Base-by-base conservation (phyloP, 2,797 vertebrate genomes). In the Echeneis naucrates region DNA sequence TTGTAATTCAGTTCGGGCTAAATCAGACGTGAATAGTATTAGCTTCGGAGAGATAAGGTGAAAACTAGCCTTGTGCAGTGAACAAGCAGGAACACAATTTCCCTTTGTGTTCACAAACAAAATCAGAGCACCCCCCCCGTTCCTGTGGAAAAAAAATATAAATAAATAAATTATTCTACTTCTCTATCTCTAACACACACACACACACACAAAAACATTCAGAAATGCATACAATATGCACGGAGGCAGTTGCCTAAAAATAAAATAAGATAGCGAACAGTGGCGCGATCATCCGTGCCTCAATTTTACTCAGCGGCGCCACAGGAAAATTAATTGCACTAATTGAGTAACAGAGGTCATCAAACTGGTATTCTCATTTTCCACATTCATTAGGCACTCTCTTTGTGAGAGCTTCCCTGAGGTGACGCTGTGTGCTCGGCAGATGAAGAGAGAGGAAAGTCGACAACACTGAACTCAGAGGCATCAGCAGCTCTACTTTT, bases 291-390 rank as follows among this genome's bases (percentile, higher is more conserved):
- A 93, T 89, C 85, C 78, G 60, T 87, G 84, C 93, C 95, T 94
- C 90, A 88, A 94, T 94, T 96, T 96, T 87, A 92, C 85, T 92
- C 88, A 80, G 95, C 94, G 93, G 94, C 87, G 84, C 94, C 95
- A 92, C 90, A 93, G 93, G 95, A 94, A 96, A 96, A 97, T 96
- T 95, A 97, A 97, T 97, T 96, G 96, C 92, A 90, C 91, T 98
- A 96, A 97, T 97, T 96, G 95, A 92, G 88, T 85, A 91, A 89
- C 90, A 95, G 95, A 96, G 94, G 95, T 95, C 93, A 96, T 96
- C 95, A 96, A 95, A 95, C 94, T 95, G 93, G 90, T 92, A 94
- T 95, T 94, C 94, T 93, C 90, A 94, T 93, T 95, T 92, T 95
- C 90, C 95, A 95, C 95, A 94, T 96, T 95, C 95, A 95, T 95